Base-by-base conservation (phyloP, 2,888 invertebrate genomes). In the Idaea biselata region DNA sequence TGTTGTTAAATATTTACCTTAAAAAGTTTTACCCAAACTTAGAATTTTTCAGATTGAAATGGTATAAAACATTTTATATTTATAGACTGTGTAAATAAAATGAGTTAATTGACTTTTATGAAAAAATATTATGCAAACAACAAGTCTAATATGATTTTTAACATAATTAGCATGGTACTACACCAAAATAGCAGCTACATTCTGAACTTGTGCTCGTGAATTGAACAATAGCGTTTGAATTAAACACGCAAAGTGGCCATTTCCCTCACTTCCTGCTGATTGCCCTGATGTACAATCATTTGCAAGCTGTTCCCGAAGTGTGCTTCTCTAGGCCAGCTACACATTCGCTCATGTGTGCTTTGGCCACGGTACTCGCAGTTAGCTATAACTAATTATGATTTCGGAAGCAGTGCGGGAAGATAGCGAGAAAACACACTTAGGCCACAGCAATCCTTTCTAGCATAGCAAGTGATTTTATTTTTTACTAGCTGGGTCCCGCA, bases 191-290 rank as follows among this genome's bases (percentile, higher is more conserved):
- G 33, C 58, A 44, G 32, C 55, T 60, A 65, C 55, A 67, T 68
- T 68, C 63, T 68, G 60, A 68, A 64, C 58, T 65, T 69, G 66
- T 69, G 62, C 56, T 65, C 55, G 63, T 66, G 63, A 73, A 76
- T 76, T 72, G 68, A 79, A 74, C 71, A 63, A 68, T 61, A 63
- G 59, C 64, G 72, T 71, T 75, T 70, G 66, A 66, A 69, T 64
- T 64, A 63, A 70, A 72, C 86, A 87, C 83, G 86, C 86, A 73
- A 86, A 80, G 72, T 66, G 63, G 71, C 73, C 77, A 85, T 86
- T 86, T 80, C 72, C 74, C 65, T 64, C 60, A 68, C 73, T 79
- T 73, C 65, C 71, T 69, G 73, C 67, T 79, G 76, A 79, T 80
- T 78, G 75, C 72, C 79, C 74, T 68, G 78, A 77, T 73, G 59